Base-by-base conservation (phyloP, 1,140 invertebrate genomes). In the Trichogramma pretiosum region DNA sequence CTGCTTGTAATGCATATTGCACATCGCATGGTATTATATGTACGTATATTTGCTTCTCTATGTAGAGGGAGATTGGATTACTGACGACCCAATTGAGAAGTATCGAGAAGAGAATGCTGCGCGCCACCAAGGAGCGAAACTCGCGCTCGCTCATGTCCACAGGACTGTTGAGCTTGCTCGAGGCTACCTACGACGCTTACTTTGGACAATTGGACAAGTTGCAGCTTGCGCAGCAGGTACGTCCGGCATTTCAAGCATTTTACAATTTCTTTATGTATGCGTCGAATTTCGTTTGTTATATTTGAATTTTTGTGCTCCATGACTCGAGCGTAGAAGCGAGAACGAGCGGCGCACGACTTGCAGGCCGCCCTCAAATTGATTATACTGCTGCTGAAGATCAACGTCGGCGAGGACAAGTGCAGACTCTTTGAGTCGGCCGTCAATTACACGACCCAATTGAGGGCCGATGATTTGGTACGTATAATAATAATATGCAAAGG, bases 21-120 rank as follows among this genome's bases (percentile, higher is more conserved):
- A n/a, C n/a, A n/a, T n/a, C n/a, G n/a, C n/a, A n/a, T n/a, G n/a
- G n/a, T n/a, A n/a, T n/a, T n/a, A n/a, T n/a, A n/a, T n/a, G n/a
- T n/a, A n/a, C n/a, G n/a, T n/a, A n/a, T n/a, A n/a, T n/a, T n/a
- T n/a, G n/a, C n/a, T n/a, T 28, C 5, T 28, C 16, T 7, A 33
- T 30, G 26, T 49, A 68, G 65, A 59, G 41, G 30, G 62, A 63
- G 50, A 58, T 68, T 39, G 52, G 49, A 0, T 37, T 67, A 48
- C 45, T 64, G 56, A 62, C 59, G 52, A 58, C 54, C 21, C 65
- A 68, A 48, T 51, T 68, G 52, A 58, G 64, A 44, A 63, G 59
- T 40, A 58, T 68, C 37, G 60, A 67, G 41, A 63, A 57, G 50
- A 60, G 52, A 52, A 57, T 67, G 54, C 51, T 68, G 19, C 55